Evolutionary conservation across 2,888 invertebrate species (phyloP).

Genomic region (Tipula unca): DNA sequence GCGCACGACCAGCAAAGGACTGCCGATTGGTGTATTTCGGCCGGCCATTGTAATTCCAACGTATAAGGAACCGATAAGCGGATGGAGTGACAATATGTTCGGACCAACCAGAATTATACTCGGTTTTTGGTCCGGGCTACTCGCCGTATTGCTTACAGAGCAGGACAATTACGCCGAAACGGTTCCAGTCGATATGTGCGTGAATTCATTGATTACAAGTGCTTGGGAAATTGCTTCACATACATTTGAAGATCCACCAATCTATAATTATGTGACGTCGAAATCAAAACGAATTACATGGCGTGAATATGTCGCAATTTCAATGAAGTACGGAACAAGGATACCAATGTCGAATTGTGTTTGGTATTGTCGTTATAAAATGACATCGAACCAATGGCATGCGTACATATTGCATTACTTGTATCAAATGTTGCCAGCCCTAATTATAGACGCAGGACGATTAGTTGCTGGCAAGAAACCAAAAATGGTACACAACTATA

Average conservation of each 20-base stretch:
- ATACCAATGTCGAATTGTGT: slow-evolving; percentile 56
- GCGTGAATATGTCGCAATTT: slow-evolving; percentile 54
- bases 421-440: slow-evolving; percentile 56
- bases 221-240: slow-evolving; percentile 37
- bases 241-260: slow-evolving; percentile 42
- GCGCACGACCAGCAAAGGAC: slow-evolving; percentile 44
- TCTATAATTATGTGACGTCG: slow-evolving; percentile 83
- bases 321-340: slow-evolving; percentile 44
- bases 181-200: slow-evolving; percentile 44
- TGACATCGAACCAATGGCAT: slow-evolving; percentile 28
- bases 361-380: slow-evolving; percentile 54
- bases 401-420: slow-evolving; percentile 35
- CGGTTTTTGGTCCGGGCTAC: slow-evolving; percentile 50
- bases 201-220: slow-evolving; percentile 41
- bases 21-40: slow-evolving; percentile 57
- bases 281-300: slow-evolving; percentile 71
- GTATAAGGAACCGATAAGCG: slow-evolving; percentile 46
- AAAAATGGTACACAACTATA: slow-evolving; percentile 64
- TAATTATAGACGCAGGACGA: slow-evolving; percentile 49
- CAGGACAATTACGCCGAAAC: slow-evolving; percentile 35
- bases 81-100: slow-evolving; percentile 63
- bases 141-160: slow-evolving; percentile 39
- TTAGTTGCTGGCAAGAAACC: slow-evolving; percentile 48
- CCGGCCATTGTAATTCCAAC: slow-evolving; percentile 57
- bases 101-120: slow-evolving; percentile 46